Base-by-base conservation (phyloP, 1,140 invertebrate species). In the Drosophila subpulchrella region DNA sequence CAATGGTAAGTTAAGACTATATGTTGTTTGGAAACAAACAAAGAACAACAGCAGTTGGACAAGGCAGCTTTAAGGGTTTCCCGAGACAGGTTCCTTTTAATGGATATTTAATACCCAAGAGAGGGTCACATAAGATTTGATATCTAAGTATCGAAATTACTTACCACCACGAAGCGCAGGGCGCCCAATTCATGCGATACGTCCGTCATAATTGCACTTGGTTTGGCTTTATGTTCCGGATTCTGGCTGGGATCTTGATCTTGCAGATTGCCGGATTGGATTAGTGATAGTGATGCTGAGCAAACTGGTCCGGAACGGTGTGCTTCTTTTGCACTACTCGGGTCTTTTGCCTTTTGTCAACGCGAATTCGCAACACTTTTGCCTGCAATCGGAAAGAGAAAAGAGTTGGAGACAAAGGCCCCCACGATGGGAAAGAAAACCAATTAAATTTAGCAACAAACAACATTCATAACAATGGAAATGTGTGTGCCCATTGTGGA, bases 101-200 rank as follows among this genome's bases (percentile, higher is more conserved):
- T 0, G 6, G 1, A 0, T 8, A 13, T 13, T 38, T 13, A 38
- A 39, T 2, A n/a, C 38, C 12, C 38, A n/a, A n/a, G 38, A 1
- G 39, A n/a, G 13, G 38, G 6, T 39, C 38, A 3, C n/a, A n/a
- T 39, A 2, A 13, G 13, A 39, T 39, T n/a, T n/a, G 1, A 0
- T 2, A 39, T n/a, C 13, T 39, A 12, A 3, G 6, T 2, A 27
- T 24, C 46, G 1, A 20, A n/a, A n/a, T 3, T 61, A 91, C 91
- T 92, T 76, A 92, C 91, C 88, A 92, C 85, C 53, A 92, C 91
- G 73, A 89, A 91, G 50, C 91, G 88, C 50, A 92, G 72, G 48
- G 91, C 84, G 53, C 91, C 91, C 59, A 92, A 68, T 67, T 92
- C 91, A 61, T 92, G 91, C 34, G 91, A 91, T 63, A 92, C 88